A percentile compares a stretch with the other conserved stretches of the same genome.
Evolutionary conservation across 2,888 invertebrate genomes (phyloP).

Genomic region (Perizoma flavofasciatum): DNA sequence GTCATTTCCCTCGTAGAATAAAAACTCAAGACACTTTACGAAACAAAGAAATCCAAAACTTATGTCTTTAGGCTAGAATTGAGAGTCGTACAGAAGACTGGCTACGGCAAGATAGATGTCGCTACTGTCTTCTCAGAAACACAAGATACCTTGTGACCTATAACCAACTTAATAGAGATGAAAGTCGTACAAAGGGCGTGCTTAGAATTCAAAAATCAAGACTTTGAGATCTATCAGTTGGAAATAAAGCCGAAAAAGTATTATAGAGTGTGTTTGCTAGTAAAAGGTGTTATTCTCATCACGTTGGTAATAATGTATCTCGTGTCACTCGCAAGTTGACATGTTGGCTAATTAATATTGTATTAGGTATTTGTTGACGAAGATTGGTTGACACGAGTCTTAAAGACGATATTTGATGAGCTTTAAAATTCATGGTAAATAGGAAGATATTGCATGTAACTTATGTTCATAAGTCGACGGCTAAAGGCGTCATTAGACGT

Average conservation of each 20-base stretch:
- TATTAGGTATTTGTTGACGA: conserved; percentile 20
- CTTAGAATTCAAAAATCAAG: conserved; percentile 1
- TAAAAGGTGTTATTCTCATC: conserved; percentile 27
- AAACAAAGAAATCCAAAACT: background rate
- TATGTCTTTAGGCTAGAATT: background rate
- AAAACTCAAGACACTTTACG: background rate
- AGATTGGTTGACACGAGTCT: conserved; percentile 15
- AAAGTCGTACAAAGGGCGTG: background rate
- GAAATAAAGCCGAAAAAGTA: conserved; percentile 10
- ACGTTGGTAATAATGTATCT: conserved; percentile 33
- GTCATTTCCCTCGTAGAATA: background rate
- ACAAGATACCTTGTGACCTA: background rate
- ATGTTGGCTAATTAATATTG: conserved; percentile 27
- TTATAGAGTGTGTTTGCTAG: conserved; percentile 3
- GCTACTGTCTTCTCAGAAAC: background rate
- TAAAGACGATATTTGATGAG: background rate
- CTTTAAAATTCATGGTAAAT: background rate
- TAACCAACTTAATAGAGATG: background rate
- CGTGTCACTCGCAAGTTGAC: conserved; percentile 27
- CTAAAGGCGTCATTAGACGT: no score
- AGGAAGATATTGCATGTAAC: no score
- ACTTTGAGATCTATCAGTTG: conserved; percentile 2
- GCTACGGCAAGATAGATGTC: background rate
- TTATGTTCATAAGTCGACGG: no score
- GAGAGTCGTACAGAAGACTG: background rate